Conservation (phyloP, 2,888 invertebrate species). For the Agonum fuliginosum region DNA sequence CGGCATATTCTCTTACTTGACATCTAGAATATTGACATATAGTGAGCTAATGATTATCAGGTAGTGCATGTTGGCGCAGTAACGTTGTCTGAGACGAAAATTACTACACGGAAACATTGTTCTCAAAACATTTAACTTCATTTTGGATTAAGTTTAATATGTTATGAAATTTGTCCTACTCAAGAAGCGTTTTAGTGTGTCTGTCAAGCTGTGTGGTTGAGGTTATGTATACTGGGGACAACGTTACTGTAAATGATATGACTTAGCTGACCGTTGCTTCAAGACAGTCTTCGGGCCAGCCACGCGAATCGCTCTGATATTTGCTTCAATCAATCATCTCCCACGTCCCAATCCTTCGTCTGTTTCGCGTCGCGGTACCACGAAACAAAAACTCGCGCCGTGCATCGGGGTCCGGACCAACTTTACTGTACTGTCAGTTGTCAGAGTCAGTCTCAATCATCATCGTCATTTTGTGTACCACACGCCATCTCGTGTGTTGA, state of each 20-base stretch:
- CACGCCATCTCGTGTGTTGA: constrained; percentile 26
- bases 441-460: constrained; percentile 23
- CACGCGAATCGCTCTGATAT: constrained; percentile 52
- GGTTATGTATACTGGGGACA: constrained; percentile 40
- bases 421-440: constrained; percentile 11
- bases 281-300: constrained; percentile 75
- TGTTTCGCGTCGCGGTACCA: constrained; percentile 47
- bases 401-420: constrained; percentile 50
- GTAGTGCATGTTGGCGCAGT: constrained; percentile 58
- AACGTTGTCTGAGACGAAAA: constrained; percentile 56
- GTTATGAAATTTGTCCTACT: background rate
- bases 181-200: background rate
- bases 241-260: constrained; percentile 60
- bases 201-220: background rate
- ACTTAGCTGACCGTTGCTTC: constrained; percentile 72
- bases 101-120: no score
- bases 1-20: constrained; percentile 47
- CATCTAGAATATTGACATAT: constrained; percentile 50
- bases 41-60: constrained; percentile 54
- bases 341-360: constrained; percentile 42
- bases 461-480: constrained; percentile 50
- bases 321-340: constrained; percentile 53
- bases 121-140: no score
- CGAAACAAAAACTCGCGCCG: constrained; percentile 23
- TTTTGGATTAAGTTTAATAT: no score